Conservation (phyloP, 2,797 vertebrate species). For the Orientallactaga sibirica region DNA sequence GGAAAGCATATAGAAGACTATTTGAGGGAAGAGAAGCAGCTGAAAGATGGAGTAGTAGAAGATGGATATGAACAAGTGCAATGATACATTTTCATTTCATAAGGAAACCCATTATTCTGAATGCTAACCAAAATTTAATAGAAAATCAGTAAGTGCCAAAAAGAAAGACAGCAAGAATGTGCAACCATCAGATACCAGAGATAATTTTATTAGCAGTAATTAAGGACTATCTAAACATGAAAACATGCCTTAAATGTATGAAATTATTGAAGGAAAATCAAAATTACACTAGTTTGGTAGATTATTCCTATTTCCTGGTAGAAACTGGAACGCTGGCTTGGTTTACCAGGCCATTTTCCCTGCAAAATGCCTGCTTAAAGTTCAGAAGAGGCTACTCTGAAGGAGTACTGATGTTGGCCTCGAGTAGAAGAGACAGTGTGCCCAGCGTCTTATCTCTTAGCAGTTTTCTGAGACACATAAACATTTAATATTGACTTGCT, state of each 20-base stretch:
- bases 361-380: neutral
- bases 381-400: too few species aligned
- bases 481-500: neutral
- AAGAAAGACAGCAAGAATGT: neutral
- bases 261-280: neutral
- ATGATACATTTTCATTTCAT: too few species aligned
- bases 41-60: neutral
- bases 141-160: neutral
- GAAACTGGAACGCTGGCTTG: neutral
- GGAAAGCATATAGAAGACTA: too few species aligned
- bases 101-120: too few species aligned
- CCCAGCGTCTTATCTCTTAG: neutral
- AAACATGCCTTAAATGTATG: neutral
- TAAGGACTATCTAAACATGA: neutral
- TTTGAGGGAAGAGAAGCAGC: neutral
- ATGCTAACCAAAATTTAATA: neutral
- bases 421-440: neutral
- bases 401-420: neutral
- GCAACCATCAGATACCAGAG: neutral
- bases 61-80: neutral
- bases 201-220: neutral
- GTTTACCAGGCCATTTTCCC: fast-evolving
- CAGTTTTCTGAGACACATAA: neutral
- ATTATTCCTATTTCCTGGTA: neutral
- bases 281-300: neutral